Evolutionary conservation across 2,888 invertebrate genomes (phyloP).

Genomic region (Idaea straminata): DNA sequence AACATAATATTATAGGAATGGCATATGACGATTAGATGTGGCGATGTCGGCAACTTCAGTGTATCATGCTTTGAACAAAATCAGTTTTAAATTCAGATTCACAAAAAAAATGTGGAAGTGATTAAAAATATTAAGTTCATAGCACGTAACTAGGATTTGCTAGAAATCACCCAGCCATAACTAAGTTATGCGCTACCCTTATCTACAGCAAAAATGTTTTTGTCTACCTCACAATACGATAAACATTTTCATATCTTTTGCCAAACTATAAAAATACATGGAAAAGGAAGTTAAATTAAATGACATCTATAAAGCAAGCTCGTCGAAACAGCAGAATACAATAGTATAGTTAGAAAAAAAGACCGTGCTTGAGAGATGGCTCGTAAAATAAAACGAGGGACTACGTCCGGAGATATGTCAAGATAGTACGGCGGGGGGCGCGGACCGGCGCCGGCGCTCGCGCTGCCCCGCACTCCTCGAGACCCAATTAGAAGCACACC

Average conservation of each 20-base stretch:
- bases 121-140: background rate
- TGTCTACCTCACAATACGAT: constrained; percentile 18
- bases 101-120: background rate
- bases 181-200: background rate
- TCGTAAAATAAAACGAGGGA: constrained; percentile 79
- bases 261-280: constrained; percentile 14
- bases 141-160: background rate
- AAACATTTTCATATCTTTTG: constrained; percentile 2
- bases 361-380: constrained; percentile 63
- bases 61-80: background rate
- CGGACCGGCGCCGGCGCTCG: constrained; percentile 56
- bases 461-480: constrained; percentile 38
- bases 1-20: constrained; percentile 7
- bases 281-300: constrained; percentile 36
- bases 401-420: constrained; percentile 77
- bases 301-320: constrained; percentile 67
- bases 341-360: constrained; percentile 64
- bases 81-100: no score
- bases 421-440: constrained; percentile 75
- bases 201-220: background rate
- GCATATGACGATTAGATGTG: background rate
- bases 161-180: background rate
- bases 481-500: constrained; percentile 80
- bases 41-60: background rate
- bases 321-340: constrained; percentile 59